Conservation (phyloP, 2,888 invertebrate genomes). For the Stenodema calcarata region DNA sequence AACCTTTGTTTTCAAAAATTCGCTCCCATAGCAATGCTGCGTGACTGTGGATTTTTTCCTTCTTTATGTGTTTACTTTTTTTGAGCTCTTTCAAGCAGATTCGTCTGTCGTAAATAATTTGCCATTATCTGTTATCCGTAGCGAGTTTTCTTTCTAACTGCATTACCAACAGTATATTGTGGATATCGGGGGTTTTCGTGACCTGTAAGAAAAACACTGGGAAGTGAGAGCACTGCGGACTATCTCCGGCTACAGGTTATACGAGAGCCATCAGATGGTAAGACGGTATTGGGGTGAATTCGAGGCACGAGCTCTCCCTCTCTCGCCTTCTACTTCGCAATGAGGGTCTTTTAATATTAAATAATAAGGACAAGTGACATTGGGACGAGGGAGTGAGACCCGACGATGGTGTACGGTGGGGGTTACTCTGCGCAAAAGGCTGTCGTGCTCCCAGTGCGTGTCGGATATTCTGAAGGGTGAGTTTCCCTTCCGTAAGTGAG, state of each 20-base stretch:
- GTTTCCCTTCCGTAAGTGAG: neutral
- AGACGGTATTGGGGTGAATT: neutral
- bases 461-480: neutral
- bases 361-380: neutral
- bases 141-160: too few species aligned
- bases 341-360: conserved; percentile 19
- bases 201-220: neutral
- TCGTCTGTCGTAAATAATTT: too few species aligned
- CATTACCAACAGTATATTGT: too few species aligned
- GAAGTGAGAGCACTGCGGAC: neutral
- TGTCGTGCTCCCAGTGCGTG: conserved; percentile 6
- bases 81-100: too few species aligned
- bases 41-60: too few species aligned
- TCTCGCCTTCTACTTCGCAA: neutral
- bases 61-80: too few species aligned
- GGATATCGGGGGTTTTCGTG: neutral
- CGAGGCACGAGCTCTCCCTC: neutral
- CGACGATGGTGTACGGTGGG: too few species aligned
- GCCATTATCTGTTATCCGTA: too few species aligned
- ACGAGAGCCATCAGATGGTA: neutral
- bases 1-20: too few species aligned
- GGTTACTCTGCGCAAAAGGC: neutral
- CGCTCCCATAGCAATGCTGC: too few species aligned
- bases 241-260: neutral
- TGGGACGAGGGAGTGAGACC: neutral